A percentile compares a stretch with the other conserved stretches of the same genome.
Evolutionary conservation across 2,113 vertebrate genomes (phyloP).

Genomic region (Nothobranchius furzeri): DNA sequence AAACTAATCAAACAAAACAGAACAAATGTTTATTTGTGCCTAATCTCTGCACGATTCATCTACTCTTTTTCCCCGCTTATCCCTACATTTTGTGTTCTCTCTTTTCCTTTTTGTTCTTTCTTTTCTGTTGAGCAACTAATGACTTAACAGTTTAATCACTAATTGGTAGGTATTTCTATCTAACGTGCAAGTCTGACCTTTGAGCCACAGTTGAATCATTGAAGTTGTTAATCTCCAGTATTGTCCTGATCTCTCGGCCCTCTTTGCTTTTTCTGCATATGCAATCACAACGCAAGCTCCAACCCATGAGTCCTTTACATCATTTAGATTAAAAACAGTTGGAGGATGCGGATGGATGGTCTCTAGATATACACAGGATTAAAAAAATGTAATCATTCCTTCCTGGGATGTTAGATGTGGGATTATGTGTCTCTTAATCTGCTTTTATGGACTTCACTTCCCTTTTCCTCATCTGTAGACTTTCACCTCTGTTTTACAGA

Average conservation of each 20-base stretch:
- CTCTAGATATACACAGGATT: slow-evolving; percentile 23
- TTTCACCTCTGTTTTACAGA: slow-evolving; percentile 38
- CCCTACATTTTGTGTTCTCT: background rate
- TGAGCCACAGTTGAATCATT: slow-evolving; percentile 52
- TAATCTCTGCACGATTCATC: too few relatives aligned
- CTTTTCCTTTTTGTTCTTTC: background rate
- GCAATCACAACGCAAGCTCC: slow-evolving; percentile 45
- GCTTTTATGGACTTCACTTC: slow-evolving; percentile 14
- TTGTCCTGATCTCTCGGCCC: slow-evolving; percentile 35
- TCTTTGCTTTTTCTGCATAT: slow-evolving; percentile 28
- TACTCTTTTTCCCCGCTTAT: background rate
- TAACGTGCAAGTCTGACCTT: slow-evolving; percentile 30
- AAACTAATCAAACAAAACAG: too few relatives aligned
- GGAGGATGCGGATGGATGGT: slow-evolving; percentile 9
- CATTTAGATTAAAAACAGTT: slow-evolving; percentile 12
- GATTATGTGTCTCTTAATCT: slow-evolving; percentile 54
- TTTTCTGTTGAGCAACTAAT: background rate
- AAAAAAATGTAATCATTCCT: slow-evolving; percentile 60
- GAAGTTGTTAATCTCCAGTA: slow-evolving; percentile 50
- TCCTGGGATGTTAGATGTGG: slow-evolving; percentile 37
- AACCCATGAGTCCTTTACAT: slow-evolving; percentile 42
- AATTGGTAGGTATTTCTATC: slow-evolving; percentile 3
- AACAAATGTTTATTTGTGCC: too few relatives aligned
- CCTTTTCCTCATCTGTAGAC: slow-evolving; percentile 20
- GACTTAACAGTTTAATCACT: background rate